Conservation (phyloP, 2,113 vertebrate species). For the Vulpes vulpes region DNA sequence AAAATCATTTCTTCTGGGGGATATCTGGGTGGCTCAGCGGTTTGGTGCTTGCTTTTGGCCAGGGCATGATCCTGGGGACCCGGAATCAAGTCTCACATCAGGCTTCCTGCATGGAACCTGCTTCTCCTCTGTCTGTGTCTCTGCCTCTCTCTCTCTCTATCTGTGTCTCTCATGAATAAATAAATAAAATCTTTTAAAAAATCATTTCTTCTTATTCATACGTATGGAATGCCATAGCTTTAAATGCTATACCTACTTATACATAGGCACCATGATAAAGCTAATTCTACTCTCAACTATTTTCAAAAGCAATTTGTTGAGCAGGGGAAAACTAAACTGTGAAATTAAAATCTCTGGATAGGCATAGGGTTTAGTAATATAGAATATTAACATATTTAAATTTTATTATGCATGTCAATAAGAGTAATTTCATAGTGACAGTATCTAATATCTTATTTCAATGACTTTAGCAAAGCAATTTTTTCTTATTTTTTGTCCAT, state of each 20-base stretch:
- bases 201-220: conserved; percentile 73
- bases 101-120: too few species aligned
- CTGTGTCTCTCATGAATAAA: too few species aligned
- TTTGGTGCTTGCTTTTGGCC: too few species aligned
- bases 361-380: conserved; percentile 54
- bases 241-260: background rate
- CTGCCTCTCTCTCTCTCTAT: too few species aligned
- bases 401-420: conserved; percentile 54
- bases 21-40: too few species aligned
- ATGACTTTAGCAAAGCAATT: conserved; percentile 61
- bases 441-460: conserved; percentile 59
- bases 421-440: conserved; percentile 58
- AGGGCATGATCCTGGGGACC: too few species aligned
- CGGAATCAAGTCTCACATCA: too few species aligned
- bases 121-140: too few species aligned
- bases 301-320: conserved; percentile 79
- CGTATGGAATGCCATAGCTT: conserved; percentile 49
- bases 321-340: conserved; percentile 58
- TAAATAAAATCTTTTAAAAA: background rate
- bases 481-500: conserved; percentile 72
- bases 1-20: conserved; percentile 62
- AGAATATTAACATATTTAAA: conserved; percentile 76
- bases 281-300: conserved; percentile 81
- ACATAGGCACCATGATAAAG: conserved; percentile 78
- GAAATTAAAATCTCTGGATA: conserved; percentile 66